A percentile compares a stretch with the other conserved stretches of the same genome.
phyloP scores from a whole-genome alignment of 2,797 vertebrate genomes.

The Thalassophryne amazonica region DNA sequence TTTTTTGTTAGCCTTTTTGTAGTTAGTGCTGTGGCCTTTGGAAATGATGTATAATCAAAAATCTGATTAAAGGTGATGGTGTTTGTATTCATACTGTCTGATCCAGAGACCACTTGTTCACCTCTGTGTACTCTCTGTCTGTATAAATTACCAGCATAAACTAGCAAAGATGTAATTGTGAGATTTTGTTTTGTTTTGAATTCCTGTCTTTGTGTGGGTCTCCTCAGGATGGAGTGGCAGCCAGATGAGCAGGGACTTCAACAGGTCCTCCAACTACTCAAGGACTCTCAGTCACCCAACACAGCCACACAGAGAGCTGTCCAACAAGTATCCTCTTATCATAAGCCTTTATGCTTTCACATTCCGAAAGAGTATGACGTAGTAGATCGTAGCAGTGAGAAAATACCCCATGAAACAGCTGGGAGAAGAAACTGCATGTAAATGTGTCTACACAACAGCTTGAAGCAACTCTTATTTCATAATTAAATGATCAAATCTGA shows the following conservation, averaged over 20 bases:
- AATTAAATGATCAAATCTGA: too few species aligned
- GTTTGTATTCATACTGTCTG: slow-evolving; percentile 75
- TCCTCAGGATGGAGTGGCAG: slow-evolving; percentile 91
- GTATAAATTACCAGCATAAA: neutral
- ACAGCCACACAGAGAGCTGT: slow-evolving; percentile 92
- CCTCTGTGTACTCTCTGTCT: rapidly evolving
- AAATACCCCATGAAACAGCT: too few species aligned
- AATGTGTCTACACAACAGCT: too few species aligned
- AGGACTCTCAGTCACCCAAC: slow-evolving; percentile 94
- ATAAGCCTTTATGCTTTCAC: too few species aligned
- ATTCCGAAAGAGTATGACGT: too few species aligned
- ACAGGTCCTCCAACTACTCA: slow-evolving; percentile 93
- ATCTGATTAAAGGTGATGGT: slow-evolving; percentile 60
- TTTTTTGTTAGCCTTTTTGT: too few species aligned
- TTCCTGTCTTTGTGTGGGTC: neutral
- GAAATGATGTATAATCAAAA: slow-evolving; percentile 57
- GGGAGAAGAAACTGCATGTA: too few species aligned
- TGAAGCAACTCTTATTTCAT: too few species aligned
- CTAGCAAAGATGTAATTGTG: neutral
- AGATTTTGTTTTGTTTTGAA: neutral
- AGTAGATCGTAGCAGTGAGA: too few species aligned
- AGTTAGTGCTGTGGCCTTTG: slow-evolving; percentile 28
- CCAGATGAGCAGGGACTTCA: slow-evolving; percentile 95
- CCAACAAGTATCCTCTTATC: slow-evolving; percentile 87
- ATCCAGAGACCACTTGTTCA: slow-evolving; percentile 37